Percentiles rank a stretch among this genome's conserved stretches.
These are phyloP conservation scores for Ephestia elutella DNA, from an alignment of 1,140 invertebrate genomes.

Conservation along the genomic window DNA sequence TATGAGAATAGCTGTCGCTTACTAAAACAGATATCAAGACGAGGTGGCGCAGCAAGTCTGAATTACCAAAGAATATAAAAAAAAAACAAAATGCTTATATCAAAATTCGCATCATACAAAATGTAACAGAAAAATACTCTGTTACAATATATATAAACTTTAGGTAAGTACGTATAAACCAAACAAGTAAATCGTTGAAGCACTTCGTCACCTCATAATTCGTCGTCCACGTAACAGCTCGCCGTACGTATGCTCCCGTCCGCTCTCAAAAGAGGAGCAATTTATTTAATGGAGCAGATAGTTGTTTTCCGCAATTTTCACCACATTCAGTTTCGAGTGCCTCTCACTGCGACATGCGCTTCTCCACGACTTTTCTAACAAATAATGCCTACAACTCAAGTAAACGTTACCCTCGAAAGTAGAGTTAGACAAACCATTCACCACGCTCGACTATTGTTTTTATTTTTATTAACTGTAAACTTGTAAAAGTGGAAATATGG, in stretches of 20 bases:
- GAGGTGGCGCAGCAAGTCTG: too few relatives aligned
- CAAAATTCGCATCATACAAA: too few relatives aligned
- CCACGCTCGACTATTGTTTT: background rate
- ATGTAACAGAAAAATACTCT: too few relatives aligned
- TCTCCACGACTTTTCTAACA: conserved; percentile 2
- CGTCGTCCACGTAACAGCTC: conserved; percentile 22
- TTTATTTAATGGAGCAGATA: conserved; percentile 48
- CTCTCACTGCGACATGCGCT: conserved; percentile 4
- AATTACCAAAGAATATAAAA: too few relatives aligned
- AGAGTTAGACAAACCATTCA: background rate
- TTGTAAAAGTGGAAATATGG: too few relatives aligned
- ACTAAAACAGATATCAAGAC: too few relatives aligned
- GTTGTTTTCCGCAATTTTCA: conserved; percentile 29
- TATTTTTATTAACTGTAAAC: too few relatives aligned
- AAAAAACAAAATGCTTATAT: too few relatives aligned
- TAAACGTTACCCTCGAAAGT: background rate
- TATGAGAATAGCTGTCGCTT: too few relatives aligned
- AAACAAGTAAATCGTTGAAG: too few relatives aligned
- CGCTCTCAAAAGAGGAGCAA: conserved; percentile 34
- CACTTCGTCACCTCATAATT: conserved; percentile 17
- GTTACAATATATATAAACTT: too few relatives aligned
- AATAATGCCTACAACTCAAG: conserved; percentile 2
- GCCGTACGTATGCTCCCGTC: conserved; percentile 12
- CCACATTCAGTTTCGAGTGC: conserved; percentile 9
- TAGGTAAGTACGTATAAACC: too few relatives aligned